A percentile compares a stretch with the other conserved stretches of the same genome.
Evolutionary conservation across 53 echinoderm and acorn worm species (phyloP).

Genomic region (Holothuria scabra): DNA sequence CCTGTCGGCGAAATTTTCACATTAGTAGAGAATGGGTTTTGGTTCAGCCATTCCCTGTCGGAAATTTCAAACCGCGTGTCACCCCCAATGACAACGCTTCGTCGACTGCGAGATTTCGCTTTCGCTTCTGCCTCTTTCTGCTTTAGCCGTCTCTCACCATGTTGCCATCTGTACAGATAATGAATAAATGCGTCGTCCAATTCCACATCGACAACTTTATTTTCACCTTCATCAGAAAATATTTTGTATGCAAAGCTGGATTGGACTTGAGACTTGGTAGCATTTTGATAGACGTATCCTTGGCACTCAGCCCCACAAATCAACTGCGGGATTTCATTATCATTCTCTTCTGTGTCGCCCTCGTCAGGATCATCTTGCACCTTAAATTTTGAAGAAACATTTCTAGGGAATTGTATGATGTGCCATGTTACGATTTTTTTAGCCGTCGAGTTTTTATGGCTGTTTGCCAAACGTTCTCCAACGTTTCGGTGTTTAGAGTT

Average conservation of each 20-base stretch:
- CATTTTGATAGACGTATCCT: slow-evolving; percentile 11
- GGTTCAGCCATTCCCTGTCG: slow-evolving; percentile 61
- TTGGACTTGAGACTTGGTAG: not conserved
- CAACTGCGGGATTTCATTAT: not conserved
- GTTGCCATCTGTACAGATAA: slow-evolving; percentile 69
- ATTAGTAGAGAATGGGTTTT: slow-evolving; percentile 72
- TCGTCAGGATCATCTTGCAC: not conserved
- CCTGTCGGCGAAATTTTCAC: slow-evolving; percentile 79
- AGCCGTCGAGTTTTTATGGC: not conserved
- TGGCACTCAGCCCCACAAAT: slow-evolving; percentile 37
- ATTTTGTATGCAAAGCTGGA: slow-evolving; percentile 23
- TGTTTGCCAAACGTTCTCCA: not conserved
- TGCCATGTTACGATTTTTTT: slow-evolving; percentile 22
- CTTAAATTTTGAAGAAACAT: not conserved
- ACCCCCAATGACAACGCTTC: slow-evolving; percentile 59
- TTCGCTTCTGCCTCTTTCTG: slow-evolving; percentile 21
- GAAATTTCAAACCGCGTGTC: slow-evolving; percentile 76
- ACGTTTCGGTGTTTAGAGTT: not conserved
- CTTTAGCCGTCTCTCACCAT: slow-evolving; percentile 40
- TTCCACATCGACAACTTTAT: slow-evolving; percentile 54
- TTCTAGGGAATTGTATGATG: slow-evolving; percentile 24
- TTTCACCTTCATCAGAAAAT: slow-evolving; percentile 52
- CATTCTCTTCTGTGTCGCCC: not conserved
- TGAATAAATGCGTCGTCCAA: slow-evolving; percentile 61
- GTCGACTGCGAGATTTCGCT: slow-evolving; percentile 32